Conservation (phyloP, 1,140 invertebrate genomes). For the Drosophila yakuba region DNA sequence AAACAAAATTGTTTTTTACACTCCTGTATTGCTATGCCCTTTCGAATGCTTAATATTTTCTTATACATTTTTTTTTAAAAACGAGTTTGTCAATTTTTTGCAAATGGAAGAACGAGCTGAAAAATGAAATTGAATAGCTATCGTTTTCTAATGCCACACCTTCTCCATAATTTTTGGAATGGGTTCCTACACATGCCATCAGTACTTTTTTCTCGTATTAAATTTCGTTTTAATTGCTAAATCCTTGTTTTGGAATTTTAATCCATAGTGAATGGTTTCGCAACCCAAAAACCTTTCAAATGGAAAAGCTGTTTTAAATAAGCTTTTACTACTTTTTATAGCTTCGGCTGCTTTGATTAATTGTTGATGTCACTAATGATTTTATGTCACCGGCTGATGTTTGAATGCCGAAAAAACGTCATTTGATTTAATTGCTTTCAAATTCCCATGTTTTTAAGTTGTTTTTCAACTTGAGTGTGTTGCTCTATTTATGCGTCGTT, state of each 20-base stretch:
- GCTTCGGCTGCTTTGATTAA: conserved; percentile 1
- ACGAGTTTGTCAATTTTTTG: not conserved
- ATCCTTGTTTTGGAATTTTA: not conserved
- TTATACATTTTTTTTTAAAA: too few relatives aligned
- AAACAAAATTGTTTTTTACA: conserved; percentile 5
- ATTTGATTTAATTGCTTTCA: not conserved
- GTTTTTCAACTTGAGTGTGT: too few relatives aligned
- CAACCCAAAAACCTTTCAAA: too few relatives aligned
- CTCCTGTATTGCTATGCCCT: too few relatives aligned
- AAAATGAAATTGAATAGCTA: not conserved
- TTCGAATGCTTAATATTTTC: too few relatives aligned
- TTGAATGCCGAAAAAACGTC: not conserved
- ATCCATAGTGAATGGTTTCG: not conserved
- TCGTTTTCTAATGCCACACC: not conserved
- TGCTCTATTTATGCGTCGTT: not conserved
- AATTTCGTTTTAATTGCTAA: not conserved
- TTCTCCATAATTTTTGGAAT: not conserved
- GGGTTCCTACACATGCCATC: not conserved
- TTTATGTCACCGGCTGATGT: conserved; percentile 4
- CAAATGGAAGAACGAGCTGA: not conserved
- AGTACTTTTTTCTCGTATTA: not conserved
- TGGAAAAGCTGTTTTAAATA: not conserved
- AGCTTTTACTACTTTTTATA: not conserved
- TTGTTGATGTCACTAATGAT: conserved; percentile 4
- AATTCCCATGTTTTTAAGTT: not conserved